phyloP scores from a whole-genome alignment of 1,140 invertebrate species.

The Zaprionus gabonicus region DNA sequence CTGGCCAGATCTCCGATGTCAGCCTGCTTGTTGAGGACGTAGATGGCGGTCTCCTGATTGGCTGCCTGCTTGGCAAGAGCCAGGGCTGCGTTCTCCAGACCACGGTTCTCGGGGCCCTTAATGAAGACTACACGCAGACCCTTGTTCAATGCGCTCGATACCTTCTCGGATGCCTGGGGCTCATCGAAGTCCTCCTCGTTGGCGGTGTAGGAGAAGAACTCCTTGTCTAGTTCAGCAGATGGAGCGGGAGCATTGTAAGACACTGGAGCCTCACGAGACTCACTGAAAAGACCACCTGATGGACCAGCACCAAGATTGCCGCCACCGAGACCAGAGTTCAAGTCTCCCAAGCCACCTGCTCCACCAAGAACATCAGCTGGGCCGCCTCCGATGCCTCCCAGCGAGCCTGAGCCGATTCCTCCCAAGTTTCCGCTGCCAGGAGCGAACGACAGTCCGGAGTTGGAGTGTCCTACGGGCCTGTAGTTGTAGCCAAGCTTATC shows the following conservation, averaged over 20 bases:
- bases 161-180: constrained; percentile 45
- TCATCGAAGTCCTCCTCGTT: constrained; percentile 65
- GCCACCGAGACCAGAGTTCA: constrained; percentile 22
- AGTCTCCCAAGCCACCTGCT: constrained; percentile 41
- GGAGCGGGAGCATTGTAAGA: constrained; percentile 63
- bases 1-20: constrained; percentile 70
- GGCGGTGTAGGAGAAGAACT: constrained; percentile 65
- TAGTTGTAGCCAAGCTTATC: constrained; percentile 77
- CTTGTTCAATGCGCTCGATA: constrained; percentile 58
- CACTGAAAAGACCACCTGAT: constrained; percentile 26
- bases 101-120: constrained; percentile 68
- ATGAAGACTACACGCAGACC: constrained; percentile 73
- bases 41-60: constrained; percentile 73
- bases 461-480: constrained; percentile 62
- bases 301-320: constrained; percentile 17
- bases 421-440: constrained; percentile 38
- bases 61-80: constrained; percentile 64
- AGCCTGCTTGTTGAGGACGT: constrained; percentile 75
- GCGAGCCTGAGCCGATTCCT: not conserved
- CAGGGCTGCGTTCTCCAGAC: constrained; percentile 63
- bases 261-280: constrained; percentile 51
- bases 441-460: constrained; percentile 54
- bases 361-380: not conserved
- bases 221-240: constrained; percentile 57
- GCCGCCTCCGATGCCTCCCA: constrained; percentile 17